A percentile compares a stretch with the other conserved stretches of the same genome.
Evolutionary conservation across 92 coral and sea anemone genomes (phyloP).

Genomic region (Bergia sp.): DNA sequence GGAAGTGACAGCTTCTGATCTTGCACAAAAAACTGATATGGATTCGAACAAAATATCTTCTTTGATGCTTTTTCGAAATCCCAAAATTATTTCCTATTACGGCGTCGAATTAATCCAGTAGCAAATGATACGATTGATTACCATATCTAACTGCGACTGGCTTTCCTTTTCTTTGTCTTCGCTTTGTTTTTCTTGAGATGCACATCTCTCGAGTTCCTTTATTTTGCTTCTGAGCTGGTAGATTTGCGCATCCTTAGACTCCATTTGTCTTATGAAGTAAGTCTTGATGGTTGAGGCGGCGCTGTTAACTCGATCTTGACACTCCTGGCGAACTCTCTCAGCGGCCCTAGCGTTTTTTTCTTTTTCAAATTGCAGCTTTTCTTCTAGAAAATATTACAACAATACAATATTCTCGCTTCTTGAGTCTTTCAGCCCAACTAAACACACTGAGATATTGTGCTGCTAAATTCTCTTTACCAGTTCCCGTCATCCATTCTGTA

Average conservation of each 20-base stretch:
- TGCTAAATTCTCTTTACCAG: background rate
- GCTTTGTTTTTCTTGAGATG: background rate
- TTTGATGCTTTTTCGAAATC: too few relatives aligned
- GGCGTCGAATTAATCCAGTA: too few relatives aligned
- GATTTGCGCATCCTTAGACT: constrained; percentile 27
- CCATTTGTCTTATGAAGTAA: constrained; percentile 34
- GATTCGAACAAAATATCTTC: too few relatives aligned
- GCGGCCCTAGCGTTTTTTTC: constrained; percentile 15
- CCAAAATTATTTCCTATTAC: too few relatives aligned
- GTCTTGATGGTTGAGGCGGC: constrained; percentile 14
- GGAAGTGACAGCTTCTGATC: too few relatives aligned
- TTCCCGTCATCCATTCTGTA: too few relatives aligned
- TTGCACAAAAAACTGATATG: too few relatives aligned
- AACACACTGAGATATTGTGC: too few relatives aligned
- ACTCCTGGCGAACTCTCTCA: constrained; percentile 32
- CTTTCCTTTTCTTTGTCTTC: background rate
- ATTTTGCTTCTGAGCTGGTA: constrained; percentile 32
- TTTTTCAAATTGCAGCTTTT: constrained; percentile 28
- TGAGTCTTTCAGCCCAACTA: too few relatives aligned
- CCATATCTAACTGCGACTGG: constrained; percentile 11
- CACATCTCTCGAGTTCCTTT: background rate
- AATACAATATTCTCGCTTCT: background rate
- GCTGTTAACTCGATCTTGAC: constrained; percentile 30
- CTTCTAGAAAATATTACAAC: background rate
- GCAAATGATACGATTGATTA: background rate